Evolutionary conservation across 2,888 invertebrate genomes (phyloP), one percentile per base, ranked within the genome.

Genomic region (Thymelicus acteon): DNA sequence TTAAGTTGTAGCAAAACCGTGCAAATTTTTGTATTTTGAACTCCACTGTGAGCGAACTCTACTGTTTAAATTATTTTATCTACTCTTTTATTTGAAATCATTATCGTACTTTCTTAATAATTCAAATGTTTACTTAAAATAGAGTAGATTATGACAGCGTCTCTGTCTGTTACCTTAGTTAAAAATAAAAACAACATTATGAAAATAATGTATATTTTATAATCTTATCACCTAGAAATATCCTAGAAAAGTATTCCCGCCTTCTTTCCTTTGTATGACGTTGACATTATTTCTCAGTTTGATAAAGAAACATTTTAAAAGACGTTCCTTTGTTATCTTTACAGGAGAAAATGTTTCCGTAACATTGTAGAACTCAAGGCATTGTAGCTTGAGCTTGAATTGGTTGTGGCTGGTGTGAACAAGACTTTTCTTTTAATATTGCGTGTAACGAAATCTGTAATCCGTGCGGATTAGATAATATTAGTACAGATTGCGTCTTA

Each of bases 281-380:
- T n/a, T 49, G 15, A 49, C 60, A 44, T 60, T 54, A 61, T 54
- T 44, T 67, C n/a, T 52, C 67, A 52, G 52, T 61, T 44, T 31
- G 52, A 61, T 67, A 67, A 67, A 61, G 44, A 44, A 61, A 61
- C 15, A 44, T 61, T 61, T 40, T 61, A 54, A 61, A 61, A 49
- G 31, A 19, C 57, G 6, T n/a, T 63, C 63, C 12, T 15, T 63
- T 63, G 63, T 63, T 37, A 49, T 15, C 6, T 49, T 63, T 47
- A 24, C 61, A 15, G 44, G 37, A 37, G 10, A 52, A n/a, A 63
- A 63, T 52, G 37, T 63, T 52, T 13, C 24, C 48, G 48, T 48
- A 62, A 52, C 4, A 63, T 52, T 63, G 4, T 63, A 63, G 39
- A 63, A 49, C 7, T 48, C 62, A 48, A 48, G 19, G 31, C 44